Conservation (phyloP, 2,113 vertebrate species). For the Heteronetta atricapilla region DNA sequence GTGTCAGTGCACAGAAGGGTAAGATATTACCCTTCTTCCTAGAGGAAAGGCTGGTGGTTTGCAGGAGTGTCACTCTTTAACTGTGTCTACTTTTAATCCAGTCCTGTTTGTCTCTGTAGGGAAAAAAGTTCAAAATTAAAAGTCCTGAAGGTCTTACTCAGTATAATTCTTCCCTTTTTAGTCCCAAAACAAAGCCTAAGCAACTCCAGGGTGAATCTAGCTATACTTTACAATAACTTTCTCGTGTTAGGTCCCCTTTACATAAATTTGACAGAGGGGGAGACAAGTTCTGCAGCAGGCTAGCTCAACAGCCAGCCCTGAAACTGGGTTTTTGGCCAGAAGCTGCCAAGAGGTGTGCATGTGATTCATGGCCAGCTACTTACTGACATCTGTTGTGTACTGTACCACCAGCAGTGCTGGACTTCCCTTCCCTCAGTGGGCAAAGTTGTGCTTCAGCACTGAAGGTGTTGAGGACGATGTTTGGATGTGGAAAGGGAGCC, state of each 20-base stretch:
- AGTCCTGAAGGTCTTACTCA: background rate
- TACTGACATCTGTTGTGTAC: background rate
- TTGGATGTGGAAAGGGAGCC: rapidly evolving
- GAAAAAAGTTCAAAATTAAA: background rate
- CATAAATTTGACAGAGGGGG: background rate
- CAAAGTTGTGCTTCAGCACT: background rate
- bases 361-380: background rate
- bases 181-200: background rate
- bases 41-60: background rate
- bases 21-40: background rate
- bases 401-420: background rate
- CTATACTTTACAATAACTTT: background rate
- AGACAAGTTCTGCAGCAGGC: background rate
- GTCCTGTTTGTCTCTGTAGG: background rate
- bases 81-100: background rate
- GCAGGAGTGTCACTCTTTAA: background rate
- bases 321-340: background rate
- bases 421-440: background rate
- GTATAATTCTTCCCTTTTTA: background rate
- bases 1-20: background rate
- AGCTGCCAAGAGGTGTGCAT: background rate
- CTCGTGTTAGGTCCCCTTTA: background rate
- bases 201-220: background rate
- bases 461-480: background rate
- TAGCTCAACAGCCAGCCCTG: background rate